A percentile compares a stretch with the other conserved stretches of the same genome.
Evolutionary conservation across 1,140 invertebrate genomes (phyloP).

Genomic region (Pseudomyrmex cubaensis): DNA sequence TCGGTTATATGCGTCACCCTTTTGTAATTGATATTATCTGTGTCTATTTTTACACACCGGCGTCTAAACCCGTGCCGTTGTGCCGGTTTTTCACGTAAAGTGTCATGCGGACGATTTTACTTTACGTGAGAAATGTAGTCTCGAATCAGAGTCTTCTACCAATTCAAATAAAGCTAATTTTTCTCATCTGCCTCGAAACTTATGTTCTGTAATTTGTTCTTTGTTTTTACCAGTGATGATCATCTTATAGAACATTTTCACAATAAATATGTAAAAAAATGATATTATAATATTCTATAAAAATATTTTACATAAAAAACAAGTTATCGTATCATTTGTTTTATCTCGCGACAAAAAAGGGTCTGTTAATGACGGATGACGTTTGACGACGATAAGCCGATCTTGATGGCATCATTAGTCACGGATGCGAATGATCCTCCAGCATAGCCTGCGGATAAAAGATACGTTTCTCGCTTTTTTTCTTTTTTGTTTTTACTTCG

Average conservation of each 20-base stretch:
- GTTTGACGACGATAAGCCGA: slow-evolving; percentile 40
- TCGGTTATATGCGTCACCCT: slow-evolving; percentile 48
- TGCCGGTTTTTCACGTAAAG: slow-evolving; percentile 19
- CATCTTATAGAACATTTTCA: too few species aligned
- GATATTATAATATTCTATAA: too few species aligned
- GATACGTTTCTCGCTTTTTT: not conserved
- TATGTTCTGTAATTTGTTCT: too few species aligned
- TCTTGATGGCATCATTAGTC: slow-evolving; percentile 44
- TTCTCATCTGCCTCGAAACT: not conserved
- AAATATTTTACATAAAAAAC: slow-evolving; percentile 1
- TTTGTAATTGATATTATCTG: slow-evolving; percentile 45
- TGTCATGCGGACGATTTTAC: not conserved
- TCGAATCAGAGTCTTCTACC: not conserved
- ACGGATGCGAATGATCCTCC: slow-evolving; percentile 28
- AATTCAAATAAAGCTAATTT: not conserved
- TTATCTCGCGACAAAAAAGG: slow-evolving; percentile 12
- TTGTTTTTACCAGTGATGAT: too few species aligned
- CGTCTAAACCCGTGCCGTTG: not conserved
- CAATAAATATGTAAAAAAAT: too few species aligned
- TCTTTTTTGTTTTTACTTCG: not conserved
- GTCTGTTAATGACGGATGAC: slow-evolving; percentile 34
- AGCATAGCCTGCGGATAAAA: not conserved
- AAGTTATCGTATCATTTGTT: not conserved
- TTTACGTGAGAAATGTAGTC: too few species aligned
- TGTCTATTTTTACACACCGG: slow-evolving; percentile 31